Evolutionary conservation across 1,140 invertebrate genomes (phyloP), one percentile per base, ranked within the genome.

Genomic region (Scaptomyza graminum): DNA sequence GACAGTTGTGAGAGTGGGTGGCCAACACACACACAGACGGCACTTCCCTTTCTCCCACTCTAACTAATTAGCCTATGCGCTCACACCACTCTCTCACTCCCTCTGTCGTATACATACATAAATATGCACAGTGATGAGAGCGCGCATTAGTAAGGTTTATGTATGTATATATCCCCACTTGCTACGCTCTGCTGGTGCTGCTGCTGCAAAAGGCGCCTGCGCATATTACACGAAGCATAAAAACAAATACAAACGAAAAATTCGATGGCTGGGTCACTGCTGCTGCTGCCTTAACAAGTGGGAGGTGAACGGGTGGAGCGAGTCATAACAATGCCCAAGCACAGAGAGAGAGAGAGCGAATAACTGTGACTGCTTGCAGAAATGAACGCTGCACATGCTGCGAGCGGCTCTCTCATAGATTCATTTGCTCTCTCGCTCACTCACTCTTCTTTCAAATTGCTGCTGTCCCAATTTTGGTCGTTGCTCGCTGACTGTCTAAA

Each of bases 341-440:
- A 15, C 15, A 57, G n/a, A 60, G 49, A 28, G 43, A 54, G 49
- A 47, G 62, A 61, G 62, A 28, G 77, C 13, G 16, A 59, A 18
- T 18, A 43, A 43, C 12, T 50, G 44, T 43, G 13, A 13, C 41
- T 31, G 31, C 16, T 64, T 69, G 78, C 82, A 85, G 82, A 76
- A 87, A 88, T 87, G 82, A 87, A 87, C 82, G 69, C 82, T 88
- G 83, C 83, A 75, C 57, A 13, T 34, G 6, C 65, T 28, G 18
- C 39, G 52, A 25, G 1, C 50, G 28, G 22, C 41, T 55, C 44
- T 50, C 34, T 37, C 28, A 37, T 16, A 25, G n/a, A 15, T 16
- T 18, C 4, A 11, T 28, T 28, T 3, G n/a, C 22, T 8, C 28
- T 34, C 39, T 57, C 28, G n/a, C n/a, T 18, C 12, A 18, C 25